Evolutionary conservation across 2,113 vertebrate genomes (phyloP).

Genomic region (Atlantisia rogersi): DNA sequence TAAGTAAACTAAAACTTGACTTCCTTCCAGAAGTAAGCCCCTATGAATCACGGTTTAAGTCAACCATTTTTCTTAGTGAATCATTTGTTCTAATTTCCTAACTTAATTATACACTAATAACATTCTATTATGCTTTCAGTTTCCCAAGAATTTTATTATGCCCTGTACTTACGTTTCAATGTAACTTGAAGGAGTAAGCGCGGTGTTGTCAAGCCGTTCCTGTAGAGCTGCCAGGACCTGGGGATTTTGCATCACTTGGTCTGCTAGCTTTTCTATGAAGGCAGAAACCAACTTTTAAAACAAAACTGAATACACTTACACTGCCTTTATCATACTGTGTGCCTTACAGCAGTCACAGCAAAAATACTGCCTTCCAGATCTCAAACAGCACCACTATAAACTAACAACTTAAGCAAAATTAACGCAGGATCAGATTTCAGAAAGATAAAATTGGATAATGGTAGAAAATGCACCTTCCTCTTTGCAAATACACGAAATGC

Average conservation of each 20-base stretch:
- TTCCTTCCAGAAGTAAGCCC: neutral
- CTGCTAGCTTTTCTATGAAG: slow-evolving; percentile 77
- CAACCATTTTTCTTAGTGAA: neutral
- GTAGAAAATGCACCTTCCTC: neutral
- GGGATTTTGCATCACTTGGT: slow-evolving; percentile 85
- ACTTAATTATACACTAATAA: neutral
- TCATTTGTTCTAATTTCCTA: neutral
- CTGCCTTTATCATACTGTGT: neutral
- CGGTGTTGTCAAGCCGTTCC: slow-evolving; percentile 78
- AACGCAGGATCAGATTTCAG: neutral
- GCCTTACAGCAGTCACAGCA: neutral
- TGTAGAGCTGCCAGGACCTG: slow-evolving; percentile 84
- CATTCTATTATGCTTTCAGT: neutral
- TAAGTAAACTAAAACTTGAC: neutral
- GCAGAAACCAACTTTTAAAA: neutral
- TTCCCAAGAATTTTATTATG: neutral
- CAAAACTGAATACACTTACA: neutral
- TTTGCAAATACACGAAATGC: neutral
- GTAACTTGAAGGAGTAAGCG: slow-evolving; percentile 82
- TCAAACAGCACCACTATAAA: neutral
- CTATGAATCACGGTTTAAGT: neutral
- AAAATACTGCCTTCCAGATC: neutral
- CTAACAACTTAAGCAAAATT: neutral
- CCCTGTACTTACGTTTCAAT: slow-evolving; percentile 80
- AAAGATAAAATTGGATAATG: neutral